phyloP scores from a whole-genome alignment of 2,113 vertebrate species.

The Diphyllodes magnificus region DNA sequence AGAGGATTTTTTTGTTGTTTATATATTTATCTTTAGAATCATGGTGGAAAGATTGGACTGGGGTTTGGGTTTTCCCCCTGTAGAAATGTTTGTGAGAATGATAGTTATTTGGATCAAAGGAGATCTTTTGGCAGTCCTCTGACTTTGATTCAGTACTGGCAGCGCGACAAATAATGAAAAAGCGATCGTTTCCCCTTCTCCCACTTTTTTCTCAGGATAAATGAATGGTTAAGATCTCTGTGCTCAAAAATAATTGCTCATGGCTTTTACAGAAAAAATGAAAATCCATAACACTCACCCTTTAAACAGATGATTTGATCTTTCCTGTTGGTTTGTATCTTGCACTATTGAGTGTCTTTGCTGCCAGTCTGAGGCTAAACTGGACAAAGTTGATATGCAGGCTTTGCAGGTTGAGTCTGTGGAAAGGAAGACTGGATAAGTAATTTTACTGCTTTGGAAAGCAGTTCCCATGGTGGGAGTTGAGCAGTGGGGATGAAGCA shows the following conservation, averaged over 20 bases:
- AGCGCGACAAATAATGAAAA: constrained; percentile 4
- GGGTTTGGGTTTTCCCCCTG: neutral
- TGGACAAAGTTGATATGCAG: neutral
- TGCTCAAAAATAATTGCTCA: constrained; percentile 14
- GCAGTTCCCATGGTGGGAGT: neutral
- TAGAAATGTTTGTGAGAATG: constrained; percentile 7
- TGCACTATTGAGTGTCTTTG: neutral
- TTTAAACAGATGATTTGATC: neutral
- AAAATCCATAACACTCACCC: neutral
- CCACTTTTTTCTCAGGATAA: constrained; percentile 11
- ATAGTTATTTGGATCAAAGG: constrained; percentile 16
- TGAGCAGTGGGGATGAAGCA: neutral
- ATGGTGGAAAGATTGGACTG: neutral
- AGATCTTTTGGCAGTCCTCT: neutral
- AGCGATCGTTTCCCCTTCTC: neutral
- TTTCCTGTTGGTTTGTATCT: neutral
- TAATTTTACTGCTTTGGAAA: neutral
- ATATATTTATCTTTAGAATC: neutral
- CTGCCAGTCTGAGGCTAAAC: neutral
- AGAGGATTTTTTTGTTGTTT: neutral
- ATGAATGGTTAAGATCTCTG: neutral
- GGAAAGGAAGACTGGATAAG: neutral
- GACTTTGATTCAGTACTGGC: constrained; percentile 1
- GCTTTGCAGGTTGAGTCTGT: neutral
- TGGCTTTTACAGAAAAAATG: neutral